Evolutionary conservation across 1,140 invertebrate species (phyloP).

Genomic region (Vollenhovia emeryi): DNA sequence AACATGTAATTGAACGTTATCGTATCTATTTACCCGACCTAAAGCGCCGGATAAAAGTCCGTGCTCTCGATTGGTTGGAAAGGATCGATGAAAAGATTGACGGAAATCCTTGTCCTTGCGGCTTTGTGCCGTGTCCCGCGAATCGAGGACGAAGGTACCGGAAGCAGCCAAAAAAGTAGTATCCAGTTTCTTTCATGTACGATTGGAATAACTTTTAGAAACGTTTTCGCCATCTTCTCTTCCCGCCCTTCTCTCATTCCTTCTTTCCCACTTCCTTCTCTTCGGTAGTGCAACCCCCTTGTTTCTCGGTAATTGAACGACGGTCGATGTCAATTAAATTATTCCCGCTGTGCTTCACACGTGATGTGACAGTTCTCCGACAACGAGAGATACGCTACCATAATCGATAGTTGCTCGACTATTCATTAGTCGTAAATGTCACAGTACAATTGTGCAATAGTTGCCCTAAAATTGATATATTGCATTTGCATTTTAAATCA

Average conservation of each 20-base stretch:
- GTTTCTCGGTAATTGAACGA: constrained; percentile 50
- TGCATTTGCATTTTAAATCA: constrained; percentile 12
- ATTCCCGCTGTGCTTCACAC: constrained; percentile 24
- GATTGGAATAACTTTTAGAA: constrained; percentile 23
- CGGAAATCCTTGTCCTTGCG: constrained; percentile 15
- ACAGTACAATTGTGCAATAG: not conserved
- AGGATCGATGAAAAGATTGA: constrained; percentile 35
- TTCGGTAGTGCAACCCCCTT: not conserved
- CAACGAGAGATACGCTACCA: constrained; percentile 29
- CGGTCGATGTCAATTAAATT: constrained; percentile 54
- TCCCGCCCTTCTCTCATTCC: not conserved
- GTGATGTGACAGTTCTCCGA: constrained; percentile 25
- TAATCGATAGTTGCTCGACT: constrained; percentile 30
- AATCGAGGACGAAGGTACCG: not conserved
- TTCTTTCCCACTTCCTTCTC: not conserved
- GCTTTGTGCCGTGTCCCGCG: not conserved
- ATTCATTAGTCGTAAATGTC: constrained; percentile 37
- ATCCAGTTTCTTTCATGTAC: not conserved
- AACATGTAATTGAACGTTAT: constrained; percentile 12
- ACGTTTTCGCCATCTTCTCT: not conserved
- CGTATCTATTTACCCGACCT: not conserved
- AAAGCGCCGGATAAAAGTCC: too few species aligned
- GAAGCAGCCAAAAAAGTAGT: not conserved
- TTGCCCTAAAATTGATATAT: constrained; percentile 10
- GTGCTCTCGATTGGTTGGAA: not conserved